Evolutionary conservation across 2,888 invertebrate species (phyloP).

Genomic region (Drosophila silvestris): DNA sequence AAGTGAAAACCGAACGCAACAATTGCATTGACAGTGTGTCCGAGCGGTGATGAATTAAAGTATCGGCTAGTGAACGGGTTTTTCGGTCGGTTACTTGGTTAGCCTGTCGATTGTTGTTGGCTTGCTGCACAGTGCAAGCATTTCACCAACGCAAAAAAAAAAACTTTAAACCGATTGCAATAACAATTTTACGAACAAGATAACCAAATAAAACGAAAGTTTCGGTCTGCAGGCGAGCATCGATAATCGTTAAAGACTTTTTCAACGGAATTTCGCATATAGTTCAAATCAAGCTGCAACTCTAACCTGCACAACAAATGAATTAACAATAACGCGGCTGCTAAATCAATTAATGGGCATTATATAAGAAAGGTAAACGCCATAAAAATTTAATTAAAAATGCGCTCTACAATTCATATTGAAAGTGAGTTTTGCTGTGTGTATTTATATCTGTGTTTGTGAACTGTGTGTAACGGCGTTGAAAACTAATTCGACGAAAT

Average conservation of each 20-base stretch:
- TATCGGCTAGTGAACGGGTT: slow-evolving; percentile 67
- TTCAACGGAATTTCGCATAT: slow-evolving; percentile 27
- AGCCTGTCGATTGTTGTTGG: slow-evolving; percentile 24
- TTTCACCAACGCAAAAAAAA: slow-evolving; percentile 58
- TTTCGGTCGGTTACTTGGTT: slow-evolving; percentile 36
- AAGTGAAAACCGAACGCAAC: slow-evolving; percentile 54
- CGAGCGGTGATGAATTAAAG: slow-evolving; percentile 43
- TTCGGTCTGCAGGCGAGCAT: slow-evolving; percentile 6
- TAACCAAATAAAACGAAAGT: slow-evolving; percentile 62
- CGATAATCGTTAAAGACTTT: slow-evolving; percentile 29
- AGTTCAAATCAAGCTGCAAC: not conserved
- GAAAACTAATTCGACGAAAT: slow-evolving; percentile 18
- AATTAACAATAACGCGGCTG: slow-evolving; percentile 15
- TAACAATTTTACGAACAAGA: slow-evolving; percentile 51
- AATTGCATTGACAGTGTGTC: slow-evolving; percentile 68
- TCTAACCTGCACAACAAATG: slow-evolving; percentile 10
- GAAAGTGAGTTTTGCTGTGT: slow-evolving; percentile 21
- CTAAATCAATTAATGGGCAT: slow-evolving; percentile 30
- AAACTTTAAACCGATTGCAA: slow-evolving; percentile 53
- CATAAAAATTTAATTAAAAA: slow-evolving; percentile 24
- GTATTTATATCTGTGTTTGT: not conserved
- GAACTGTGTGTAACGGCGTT: slow-evolving; percentile 14
- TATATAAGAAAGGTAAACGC: slow-evolving; percentile 53
- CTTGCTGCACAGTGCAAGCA: slow-evolving; percentile 42
- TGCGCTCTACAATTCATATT: slow-evolving; percentile 3